Conservation (phyloP, 2,113 vertebrate genomes). For the Lagopus muta region DNA sequence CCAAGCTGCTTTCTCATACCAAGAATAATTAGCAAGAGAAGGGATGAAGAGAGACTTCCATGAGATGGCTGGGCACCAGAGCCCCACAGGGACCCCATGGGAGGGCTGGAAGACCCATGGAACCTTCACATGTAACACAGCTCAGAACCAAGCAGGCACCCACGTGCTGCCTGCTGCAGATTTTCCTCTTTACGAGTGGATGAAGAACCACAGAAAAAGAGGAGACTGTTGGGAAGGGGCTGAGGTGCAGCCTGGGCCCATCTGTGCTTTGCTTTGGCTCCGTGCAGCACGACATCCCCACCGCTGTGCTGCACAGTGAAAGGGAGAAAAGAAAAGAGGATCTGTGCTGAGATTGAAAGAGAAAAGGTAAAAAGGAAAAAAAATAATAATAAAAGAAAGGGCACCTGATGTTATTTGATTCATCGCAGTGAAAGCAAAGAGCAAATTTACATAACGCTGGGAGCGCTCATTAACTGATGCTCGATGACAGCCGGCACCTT, state of each 20-base stretch:
- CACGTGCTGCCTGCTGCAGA: fast-evolving
- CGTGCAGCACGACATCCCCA: fast-evolving
- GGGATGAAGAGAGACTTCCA: not conserved
- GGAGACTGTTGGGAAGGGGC: fast-evolving
- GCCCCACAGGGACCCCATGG: not conserved
- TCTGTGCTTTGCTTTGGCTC: not conserved
- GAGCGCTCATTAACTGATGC: slow-evolving; percentile 39
- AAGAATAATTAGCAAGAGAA: not conserved
- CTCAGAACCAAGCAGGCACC: fast-evolving
- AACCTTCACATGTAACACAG: fast-evolving
- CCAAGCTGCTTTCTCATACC: not conserved
- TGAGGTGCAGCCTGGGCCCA: fast-evolving
- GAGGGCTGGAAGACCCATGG: not conserved
- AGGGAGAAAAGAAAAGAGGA: not conserved
- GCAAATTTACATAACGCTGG: slow-evolving; percentile 24
- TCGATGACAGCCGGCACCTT: not conserved
- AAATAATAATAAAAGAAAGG: not conserved
- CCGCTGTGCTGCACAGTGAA: not conserved
- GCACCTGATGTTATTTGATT: not conserved
- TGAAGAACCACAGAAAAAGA: not conserved
- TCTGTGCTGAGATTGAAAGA: not conserved
- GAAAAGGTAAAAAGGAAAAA: not conserved
- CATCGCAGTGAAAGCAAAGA: not conserved
- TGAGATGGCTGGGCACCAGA: not conserved
- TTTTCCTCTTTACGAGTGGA: not conserved